Conservation (phyloP, 2,888 invertebrate species). For the Dorcus hopei region DNA sequence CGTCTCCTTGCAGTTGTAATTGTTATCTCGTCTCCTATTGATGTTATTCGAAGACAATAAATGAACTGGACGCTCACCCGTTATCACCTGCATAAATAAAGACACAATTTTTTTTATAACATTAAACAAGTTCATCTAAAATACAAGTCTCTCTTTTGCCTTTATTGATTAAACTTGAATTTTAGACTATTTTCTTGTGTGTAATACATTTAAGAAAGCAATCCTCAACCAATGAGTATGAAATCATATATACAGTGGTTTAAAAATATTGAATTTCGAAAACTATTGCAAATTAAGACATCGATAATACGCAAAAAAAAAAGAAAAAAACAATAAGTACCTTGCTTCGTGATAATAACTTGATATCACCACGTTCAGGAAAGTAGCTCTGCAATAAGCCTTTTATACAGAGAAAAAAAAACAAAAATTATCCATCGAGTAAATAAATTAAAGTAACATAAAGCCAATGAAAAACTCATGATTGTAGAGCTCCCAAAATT, state of each 20-base stretch:
- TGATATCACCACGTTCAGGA: constrained; percentile 44
- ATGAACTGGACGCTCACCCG: constrained; percentile 37
- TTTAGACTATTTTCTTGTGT: neutral
- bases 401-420: constrained; percentile 33
- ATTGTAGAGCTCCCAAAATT: constrained; percentile 8
- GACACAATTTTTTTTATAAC: neutral
- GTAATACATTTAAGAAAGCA: neutral
- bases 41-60: constrained; percentile 28
- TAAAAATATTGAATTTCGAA: no score
- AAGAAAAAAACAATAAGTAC: constrained; percentile 30
- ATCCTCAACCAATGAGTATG: neutral
- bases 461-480: constrained; percentile 15
- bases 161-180: neutral
- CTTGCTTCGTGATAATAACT: constrained; percentile 45
- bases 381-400: constrained; percentile 47
- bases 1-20: constrained; percentile 44
- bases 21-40: constrained; percentile 39
- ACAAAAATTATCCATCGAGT: constrained; percentile 28
- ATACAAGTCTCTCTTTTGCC: neutral
- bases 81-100: constrained; percentile 40
- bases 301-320: constrained; percentile 24
- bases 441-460: constrained; percentile 21
- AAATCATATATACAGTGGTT: neutral
- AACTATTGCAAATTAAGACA: constrained; percentile 1
- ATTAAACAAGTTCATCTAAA: neutral